Evolutionary conservation across 2,113 vertebrate species (phyloP).

Genomic region (Aptenodytes patagonicus): DNA sequence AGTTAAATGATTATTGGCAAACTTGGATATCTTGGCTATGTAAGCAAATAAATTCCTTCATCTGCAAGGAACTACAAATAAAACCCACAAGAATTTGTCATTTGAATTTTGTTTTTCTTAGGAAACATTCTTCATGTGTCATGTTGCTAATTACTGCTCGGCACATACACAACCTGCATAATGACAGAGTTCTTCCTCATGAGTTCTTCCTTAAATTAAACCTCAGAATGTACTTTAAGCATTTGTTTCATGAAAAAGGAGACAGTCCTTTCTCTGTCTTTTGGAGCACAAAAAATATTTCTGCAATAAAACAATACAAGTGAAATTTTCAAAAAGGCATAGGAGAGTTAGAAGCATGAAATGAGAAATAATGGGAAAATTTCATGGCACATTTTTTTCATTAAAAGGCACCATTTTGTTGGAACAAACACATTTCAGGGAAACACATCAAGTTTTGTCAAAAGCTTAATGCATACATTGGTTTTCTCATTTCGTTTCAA

Average conservation of each 20-base stretch:
- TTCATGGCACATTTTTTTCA: not conserved
- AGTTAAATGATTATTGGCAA: not conserved
- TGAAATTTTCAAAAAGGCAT: not conserved
- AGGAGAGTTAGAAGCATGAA: not conserved
- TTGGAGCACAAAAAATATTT: not conserved
- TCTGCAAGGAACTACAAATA: not conserved
- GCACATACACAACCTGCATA: not conserved
- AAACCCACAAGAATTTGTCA: not conserved
- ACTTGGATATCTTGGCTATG: not conserved
- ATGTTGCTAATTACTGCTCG: not conserved
- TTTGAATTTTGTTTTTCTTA: not conserved
- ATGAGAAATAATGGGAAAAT: not conserved
- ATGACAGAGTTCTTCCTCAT: not conserved
- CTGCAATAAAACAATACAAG: not conserved
- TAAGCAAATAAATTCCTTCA: not conserved
- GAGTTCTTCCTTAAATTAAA: not conserved
- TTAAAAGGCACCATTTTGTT: not conserved
- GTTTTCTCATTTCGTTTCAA: not conserved
- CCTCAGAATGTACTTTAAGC: not conserved
- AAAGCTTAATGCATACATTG: not conserved
- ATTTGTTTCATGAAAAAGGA: not conserved
- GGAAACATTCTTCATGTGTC: not conserved
- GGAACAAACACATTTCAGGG: not conserved
- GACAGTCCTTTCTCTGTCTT: not conserved
- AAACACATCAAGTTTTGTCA: not conserved